These are phyloP conservation scores for Hafferia zeledoni DNA, from an alignment of 2,797 vertebrate species.

Conservation along the genomic window DNA sequence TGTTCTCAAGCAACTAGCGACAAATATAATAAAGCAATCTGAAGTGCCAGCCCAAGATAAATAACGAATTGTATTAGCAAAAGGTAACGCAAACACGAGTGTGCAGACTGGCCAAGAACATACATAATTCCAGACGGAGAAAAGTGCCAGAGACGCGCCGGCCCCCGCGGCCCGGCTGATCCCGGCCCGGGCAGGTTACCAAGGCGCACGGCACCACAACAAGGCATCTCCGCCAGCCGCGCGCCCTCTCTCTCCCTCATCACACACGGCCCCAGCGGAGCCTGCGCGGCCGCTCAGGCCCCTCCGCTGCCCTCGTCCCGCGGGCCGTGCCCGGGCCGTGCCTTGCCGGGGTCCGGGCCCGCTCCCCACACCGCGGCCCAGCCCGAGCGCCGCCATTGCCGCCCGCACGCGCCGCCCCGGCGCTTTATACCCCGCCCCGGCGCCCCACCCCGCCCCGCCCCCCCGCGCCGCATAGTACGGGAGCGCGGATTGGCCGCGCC, in stretches of 20 bases:
- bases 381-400: not conserved
- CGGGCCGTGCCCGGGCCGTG: too few relatives aligned
- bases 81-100: rapidly evolving
- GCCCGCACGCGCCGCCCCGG: rapidly evolving
- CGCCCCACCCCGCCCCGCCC: slow-evolving; percentile 53
- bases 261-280: not conserved
- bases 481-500: not conserved
- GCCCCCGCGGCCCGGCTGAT: not conserved
- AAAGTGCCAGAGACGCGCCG: rapidly evolving
- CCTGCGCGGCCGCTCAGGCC: not conserved
- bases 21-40: rapidly evolving
- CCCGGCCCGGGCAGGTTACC: not conserved
- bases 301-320: too few relatives aligned
- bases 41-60: too few relatives aligned
- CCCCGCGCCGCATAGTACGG: slow-evolving; percentile 54
- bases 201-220: not conserved
- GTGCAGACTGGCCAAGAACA: rapidly evolving
- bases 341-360: rapidly evolving
- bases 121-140: rapidly evolving
- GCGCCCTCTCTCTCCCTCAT: not conserved
- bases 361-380: rapidly evolving
- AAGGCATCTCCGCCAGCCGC: not conserved
- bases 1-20: not conserved
- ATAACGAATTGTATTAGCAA: rapidly evolving
- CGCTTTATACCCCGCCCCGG: not conserved